Base-by-base conservation (phyloP, 2,113 vertebrate species). In the Ploceus nigricollis region DNA sequence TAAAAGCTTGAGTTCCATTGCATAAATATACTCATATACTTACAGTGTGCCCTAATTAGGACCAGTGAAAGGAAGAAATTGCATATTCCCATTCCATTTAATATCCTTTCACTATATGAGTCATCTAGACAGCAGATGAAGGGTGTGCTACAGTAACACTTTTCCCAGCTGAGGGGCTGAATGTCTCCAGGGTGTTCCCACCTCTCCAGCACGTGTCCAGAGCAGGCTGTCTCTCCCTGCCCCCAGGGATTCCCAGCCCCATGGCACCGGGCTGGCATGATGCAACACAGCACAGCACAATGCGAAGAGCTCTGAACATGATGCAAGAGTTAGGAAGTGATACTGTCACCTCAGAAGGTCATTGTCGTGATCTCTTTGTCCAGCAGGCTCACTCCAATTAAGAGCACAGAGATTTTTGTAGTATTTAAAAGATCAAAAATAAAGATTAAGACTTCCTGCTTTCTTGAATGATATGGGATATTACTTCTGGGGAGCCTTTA, bases 211-310 rank as follows among this genome's bases (percentile, higher is more conserved):
- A 33, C 0, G 0, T 21, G 37, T 22, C 17, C 30, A 7, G 44
- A 10, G 11, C 40, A 28, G 44, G 60, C 44, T 63, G 48, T n/a
- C 23, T 37, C 44, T 63, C 22, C 24, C 16, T 9, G 31, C 7
- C 42, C 12, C 14, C 1, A 0, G 63, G 42, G 57, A 44, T 28
- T 13, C 64, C 39, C 2, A 0, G 39, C 30, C 33, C 47, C 57
- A 11, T 1, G 13, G 39, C 47, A 17, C 4, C 0, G 2, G 56
- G 30, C 40, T 87, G 78, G 65, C 53, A 47, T 72, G 89, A 91
- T 84, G 95, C 89, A 92, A 87, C 47, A 7, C 50, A 39, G 71
- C 42, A 20, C 51, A 58, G 56, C 40, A 17, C 47, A 11, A 16
- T 18, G 40, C 18, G 22, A 90, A 91, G 61, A 89, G 47, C 65